Evolutionary conservation across 2,888 invertebrate species (phyloP).

Genomic region (Callinectes sapidus): DNA sequence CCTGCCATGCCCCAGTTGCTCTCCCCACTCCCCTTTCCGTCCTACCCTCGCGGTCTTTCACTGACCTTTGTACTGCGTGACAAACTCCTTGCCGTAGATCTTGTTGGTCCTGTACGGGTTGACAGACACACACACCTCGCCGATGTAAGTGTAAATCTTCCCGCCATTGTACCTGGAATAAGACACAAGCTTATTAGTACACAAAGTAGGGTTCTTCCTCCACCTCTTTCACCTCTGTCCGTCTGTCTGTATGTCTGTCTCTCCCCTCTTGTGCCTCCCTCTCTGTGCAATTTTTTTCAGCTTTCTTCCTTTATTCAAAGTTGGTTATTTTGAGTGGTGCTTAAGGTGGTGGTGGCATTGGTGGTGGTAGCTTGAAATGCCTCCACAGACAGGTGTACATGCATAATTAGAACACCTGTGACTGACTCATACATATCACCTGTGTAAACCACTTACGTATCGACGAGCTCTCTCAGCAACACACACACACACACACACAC

Average conservation of each 20-base stretch:
- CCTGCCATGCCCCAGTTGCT: not conserved
- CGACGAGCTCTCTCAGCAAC: not conserved
- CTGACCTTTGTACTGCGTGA: conserved; percentile 90
- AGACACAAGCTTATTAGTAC: not conserved
- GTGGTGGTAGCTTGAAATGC: not conserved
- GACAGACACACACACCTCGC: conserved; percentile 97
- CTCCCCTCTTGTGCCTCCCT: not conserved
- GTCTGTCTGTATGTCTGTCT: not conserved
- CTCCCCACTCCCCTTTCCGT: not conserved
- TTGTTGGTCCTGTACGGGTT: conserved; percentile 96
- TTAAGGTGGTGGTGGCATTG: not conserved
- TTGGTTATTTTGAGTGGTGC: not conserved
- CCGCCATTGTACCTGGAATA: conserved; percentile 87
- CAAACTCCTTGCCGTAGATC: conserved; percentile 90
- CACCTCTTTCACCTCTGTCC: not conserved
- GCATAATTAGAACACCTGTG: not conserved
- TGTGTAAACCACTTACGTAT: not conserved
- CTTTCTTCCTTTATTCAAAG: not conserved
- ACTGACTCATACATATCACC: not conserved
- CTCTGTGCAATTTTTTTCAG: not conserved
- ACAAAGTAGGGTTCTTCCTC: not conserved
- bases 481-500: not conserved
- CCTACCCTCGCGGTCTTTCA: not conserved
- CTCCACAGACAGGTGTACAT: not conserved
- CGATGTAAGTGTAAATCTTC: conserved; percentile 98